Base-by-base conservation (phyloP, 1,140 invertebrate genomes). In the Aethina tumida region DNA sequence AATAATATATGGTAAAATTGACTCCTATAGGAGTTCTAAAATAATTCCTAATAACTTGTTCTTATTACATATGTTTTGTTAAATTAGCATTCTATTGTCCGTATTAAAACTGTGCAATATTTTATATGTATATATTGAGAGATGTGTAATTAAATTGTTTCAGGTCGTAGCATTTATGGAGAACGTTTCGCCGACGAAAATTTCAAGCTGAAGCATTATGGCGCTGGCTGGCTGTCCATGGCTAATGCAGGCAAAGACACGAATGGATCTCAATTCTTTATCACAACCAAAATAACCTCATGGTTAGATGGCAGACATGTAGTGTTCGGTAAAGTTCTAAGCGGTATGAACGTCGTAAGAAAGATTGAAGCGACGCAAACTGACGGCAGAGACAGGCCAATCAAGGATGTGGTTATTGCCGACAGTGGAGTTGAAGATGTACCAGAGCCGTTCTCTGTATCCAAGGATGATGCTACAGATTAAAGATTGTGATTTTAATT, bases 231-330 rank as follows among this genome's bases (percentile, higher is more conserved):
- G 88, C 61, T 96, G 32, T 93, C 88, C 0, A 97, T 97, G 92
- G 92, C 92, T 33, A 96, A 97, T 66, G 86, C 90, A 62, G 88
- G 85, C 35, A 89, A 90, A 64, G 89, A 98, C 61, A 97, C 95
- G 20, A 99, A 98, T 68, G 95, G 95, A 15, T 96, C 91, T 14
- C 95, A 99, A 59, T 99, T 99, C 68, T 99, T 98, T 59, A 94
- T 98, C 56, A 95, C 91, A 10, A 81, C 79, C 2, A 85, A 85
- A 46, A 74, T 83, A 54, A 98, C 95, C 8, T 68, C 84, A 15
- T 99, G 96, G 96, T 70, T 98, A 19, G 91, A 98, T 70, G 89
- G 89, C 10, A 77, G 84, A 61, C 96, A 99, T 60, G 92, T 97
- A 47, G 95, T 99, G 10, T 99, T 98, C 64, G 96, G 95, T 39